Conservation (phyloP, 2,888 invertebrate genomes). For the Standfussiana lucernea region DNA sequence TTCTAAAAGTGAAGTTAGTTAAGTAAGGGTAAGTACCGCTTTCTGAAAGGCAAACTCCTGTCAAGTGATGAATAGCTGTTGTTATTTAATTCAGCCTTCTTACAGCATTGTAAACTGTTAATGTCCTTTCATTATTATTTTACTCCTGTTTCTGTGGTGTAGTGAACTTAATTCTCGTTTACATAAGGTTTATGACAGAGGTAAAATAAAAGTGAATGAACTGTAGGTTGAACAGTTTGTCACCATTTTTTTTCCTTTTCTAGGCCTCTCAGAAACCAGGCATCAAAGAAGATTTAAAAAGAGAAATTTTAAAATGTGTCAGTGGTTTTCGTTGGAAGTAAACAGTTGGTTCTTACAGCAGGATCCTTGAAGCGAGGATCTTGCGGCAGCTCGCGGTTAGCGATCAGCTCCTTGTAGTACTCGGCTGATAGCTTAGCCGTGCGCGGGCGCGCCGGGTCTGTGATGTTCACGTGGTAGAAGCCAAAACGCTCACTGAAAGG, state of each 20-base stretch:
- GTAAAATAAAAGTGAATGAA: neutral
- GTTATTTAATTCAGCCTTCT: neutral
- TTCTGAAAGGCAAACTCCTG: neutral
- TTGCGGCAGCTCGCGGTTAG: conserved; percentile 85
- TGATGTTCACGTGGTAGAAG: conserved; percentile 93
- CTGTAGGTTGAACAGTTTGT: neutral
- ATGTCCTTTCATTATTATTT: neutral
- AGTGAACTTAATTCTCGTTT: neutral
- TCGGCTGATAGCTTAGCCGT: conserved; percentile 92
- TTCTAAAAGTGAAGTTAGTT: neutral
- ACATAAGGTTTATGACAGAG: neutral
- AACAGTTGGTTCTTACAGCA: conserved; percentile 73
- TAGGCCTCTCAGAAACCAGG: neutral
- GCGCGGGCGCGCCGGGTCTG: conserved; percentile 91
- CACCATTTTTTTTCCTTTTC: neutral
- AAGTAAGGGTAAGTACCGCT: neutral
- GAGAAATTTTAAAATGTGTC: neutral
- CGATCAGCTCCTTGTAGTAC: conserved; percentile 90
- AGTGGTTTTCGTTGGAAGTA: neutral
- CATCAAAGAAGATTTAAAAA: neutral
- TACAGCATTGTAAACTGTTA: neutral
- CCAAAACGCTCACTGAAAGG: conserved; percentile 94
- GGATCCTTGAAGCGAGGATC: conserved; percentile 84
- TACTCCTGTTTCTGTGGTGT: neutral
- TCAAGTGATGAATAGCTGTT: neutral